A percentile compares a stretch with the other conserved stretches of the same genome.
Conservation (phyloP, 2,113 vertebrate genomes). For the Percina caprodes region DNA sequence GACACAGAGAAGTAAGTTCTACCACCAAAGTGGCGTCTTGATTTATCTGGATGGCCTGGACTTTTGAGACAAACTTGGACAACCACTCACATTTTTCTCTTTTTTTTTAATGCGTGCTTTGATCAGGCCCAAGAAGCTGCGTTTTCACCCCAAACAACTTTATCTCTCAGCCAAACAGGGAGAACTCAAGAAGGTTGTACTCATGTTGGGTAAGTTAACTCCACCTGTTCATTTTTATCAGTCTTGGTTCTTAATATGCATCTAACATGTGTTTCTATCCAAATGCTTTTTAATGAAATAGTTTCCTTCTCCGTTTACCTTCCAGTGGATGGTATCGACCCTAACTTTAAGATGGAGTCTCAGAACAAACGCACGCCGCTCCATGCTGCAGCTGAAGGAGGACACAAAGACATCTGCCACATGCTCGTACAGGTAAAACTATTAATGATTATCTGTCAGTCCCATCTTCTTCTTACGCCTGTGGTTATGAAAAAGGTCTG, state of each 20-base stretch:
- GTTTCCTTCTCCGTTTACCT: conserved; percentile 1
- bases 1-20: conserved; percentile 94
- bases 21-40: not conserved
- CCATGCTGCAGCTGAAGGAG: conserved; percentile 93
- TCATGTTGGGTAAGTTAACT: conserved; percentile 90
- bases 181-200: conserved; percentile 95
- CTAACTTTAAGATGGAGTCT: conserved; percentile 98
- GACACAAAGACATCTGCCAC: conserved; percentile 95
- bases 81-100: not conserved
- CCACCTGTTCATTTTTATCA: too few relatives aligned
- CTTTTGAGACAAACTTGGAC: not conserved
- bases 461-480: not conserved
- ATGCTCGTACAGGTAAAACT: conserved; percentile 93
- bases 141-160: conserved; percentile 97
- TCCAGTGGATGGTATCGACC: conserved; percentile 97
- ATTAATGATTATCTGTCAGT: not conserved
- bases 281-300: not conserved
- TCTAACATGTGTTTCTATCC: not conserved
- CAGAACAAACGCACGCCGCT: conserved; percentile 94
- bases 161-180: conserved; percentile 97
- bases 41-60: not conserved
- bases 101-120: conserved; percentile 15
- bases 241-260: not conserved
- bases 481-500: not conserved
- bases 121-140: conserved; percentile 95